Conservation (phyloP, 2,888 invertebrate species). For the Zootermopsis nevadensis region DNA sequence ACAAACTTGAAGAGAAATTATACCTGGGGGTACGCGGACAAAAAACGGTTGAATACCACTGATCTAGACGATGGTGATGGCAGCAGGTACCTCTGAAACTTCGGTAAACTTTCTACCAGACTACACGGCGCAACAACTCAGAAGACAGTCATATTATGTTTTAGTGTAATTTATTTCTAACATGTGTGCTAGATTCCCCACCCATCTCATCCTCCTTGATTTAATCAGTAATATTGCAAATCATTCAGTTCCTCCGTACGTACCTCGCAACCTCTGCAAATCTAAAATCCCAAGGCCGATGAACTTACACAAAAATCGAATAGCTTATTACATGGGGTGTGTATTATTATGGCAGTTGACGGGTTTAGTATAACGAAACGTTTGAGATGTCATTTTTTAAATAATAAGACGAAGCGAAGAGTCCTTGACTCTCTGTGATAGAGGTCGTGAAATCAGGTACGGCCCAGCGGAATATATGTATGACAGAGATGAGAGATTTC, state of each 20-base stretch:
- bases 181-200: neutral
- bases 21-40: too few relatives aligned
- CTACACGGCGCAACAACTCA: too few relatives aligned
- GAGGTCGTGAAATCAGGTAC: conserved; percentile 28
- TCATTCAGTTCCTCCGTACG: neutral
- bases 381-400: neutral
- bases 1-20: too few relatives aligned
- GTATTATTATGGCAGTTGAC: neutral
- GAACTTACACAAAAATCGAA: conserved; percentile 13
- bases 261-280: neutral
- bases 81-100: too few relatives aligned
- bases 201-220: too few relatives aligned
- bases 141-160: too few relatives aligned
- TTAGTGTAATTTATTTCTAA: too few relatives aligned
- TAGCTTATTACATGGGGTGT: neutral
- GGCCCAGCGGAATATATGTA: neutral
- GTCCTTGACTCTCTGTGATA: conserved; percentile 31
- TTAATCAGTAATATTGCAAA: too few relatives aligned
- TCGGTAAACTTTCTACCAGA: too few relatives aligned
- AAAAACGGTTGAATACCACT: too few relatives aligned
- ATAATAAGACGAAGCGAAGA: neutral
- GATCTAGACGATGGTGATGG: too few relatives aligned
- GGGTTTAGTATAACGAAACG: neutral
- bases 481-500: neutral
- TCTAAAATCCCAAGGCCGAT: neutral